A percentile compares a stretch with the other conserved stretches of the same genome.
Evolutionary conservation across 2,888 invertebrate genomes (phyloP).

Genomic region (Gastrophysa polygoni): DNA sequence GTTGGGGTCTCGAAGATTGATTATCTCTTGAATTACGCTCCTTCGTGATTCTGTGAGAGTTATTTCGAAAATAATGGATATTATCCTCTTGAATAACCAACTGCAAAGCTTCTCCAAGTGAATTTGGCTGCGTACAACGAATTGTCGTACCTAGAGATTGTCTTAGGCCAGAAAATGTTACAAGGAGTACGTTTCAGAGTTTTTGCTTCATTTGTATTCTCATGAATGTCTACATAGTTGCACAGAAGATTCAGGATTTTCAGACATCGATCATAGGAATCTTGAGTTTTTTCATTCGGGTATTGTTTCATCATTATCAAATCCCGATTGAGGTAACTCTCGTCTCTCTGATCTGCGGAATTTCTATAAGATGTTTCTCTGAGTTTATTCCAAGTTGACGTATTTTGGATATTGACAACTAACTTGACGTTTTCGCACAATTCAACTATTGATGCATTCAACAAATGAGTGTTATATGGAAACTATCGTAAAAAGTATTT

Average conservation of each 20-base stretch:
- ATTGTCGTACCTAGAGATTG: conserved; percentile 31
- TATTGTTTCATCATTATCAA: conserved; percentile 21
- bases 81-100: conserved; percentile 24
- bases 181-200: not conserved
- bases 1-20: not conserved
- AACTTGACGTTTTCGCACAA: not conserved
- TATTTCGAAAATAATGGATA: conserved; percentile 12
- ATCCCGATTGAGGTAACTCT: conserved; percentile 28
- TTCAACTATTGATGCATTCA: too few species aligned
- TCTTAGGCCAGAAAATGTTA: conserved; percentile 19
- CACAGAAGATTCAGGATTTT: conserved; percentile 23
- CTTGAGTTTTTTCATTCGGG: conserved; percentile 21
- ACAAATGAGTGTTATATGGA: too few species aligned
- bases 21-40: too few species aligned
- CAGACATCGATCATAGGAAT: conserved; percentile 25
- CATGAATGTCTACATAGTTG: conserved; percentile 19
- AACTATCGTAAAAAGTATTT: too few species aligned
- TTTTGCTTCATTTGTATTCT: conserved; percentile 18
- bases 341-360: conserved; percentile 29
- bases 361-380: conserved; percentile 1
- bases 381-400: not conserved
- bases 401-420: not conserved
- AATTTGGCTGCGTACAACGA: conserved; percentile 22
- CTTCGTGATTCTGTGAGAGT: not conserved
- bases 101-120: conserved; percentile 19